Evolutionary conservation across 92 coral and sea anemone genomes (phyloP), one percentile per base, ranked within the genome.

Genomic region (Desmophyllum pertusum): DNA sequence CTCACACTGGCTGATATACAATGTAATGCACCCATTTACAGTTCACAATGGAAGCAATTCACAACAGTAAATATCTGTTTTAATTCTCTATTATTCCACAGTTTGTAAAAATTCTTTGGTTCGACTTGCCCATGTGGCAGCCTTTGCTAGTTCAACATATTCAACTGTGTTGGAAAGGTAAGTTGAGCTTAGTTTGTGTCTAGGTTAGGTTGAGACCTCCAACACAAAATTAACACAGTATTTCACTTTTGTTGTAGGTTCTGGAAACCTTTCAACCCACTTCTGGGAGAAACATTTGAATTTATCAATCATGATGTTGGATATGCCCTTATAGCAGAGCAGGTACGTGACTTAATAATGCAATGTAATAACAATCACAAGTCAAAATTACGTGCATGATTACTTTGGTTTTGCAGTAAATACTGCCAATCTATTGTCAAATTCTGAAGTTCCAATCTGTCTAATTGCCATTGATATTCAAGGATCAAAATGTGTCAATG

Each of bases 201-300:
- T n/a, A n/a, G n/a, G n/a, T n/a, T n/a, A n/a, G n/a, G n/a, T n/a
- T 53, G 61, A 25, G 10, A 25, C 11, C 27, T 59, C 18, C 53
- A 14, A 48, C 21, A 48, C 53, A 48, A n/a, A n/a, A 10, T 27
- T 25, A 57, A 57, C 30, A 59, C 11, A 31, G 10, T 67, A 6
- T 13, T 36, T 67, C 45, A 18, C n/a, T 38, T 25, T 61, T 38
- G 33, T 63, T 78, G 51, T 82, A 96, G 99, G 87, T 96, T 96
- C 86, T 94, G 99, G 98, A 96, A 96, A 87, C 99, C 99, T 33
- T 96, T 96, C 74, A 96, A 96, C 76, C 99, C 99, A 45, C 84
- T 96, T 77, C 91, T 96, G 71, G 99, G 99, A 38, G 99, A 96
- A 84, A 96, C 99, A 29, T 96, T 94, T 92, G 99, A 96, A 55